Percentiles rank a stretch among this genome's conserved stretches.
These are phyloP conservation scores for Meganola albula DNA, from an alignment of 2,888 invertebrate species.

Conservation along the genomic window DNA sequence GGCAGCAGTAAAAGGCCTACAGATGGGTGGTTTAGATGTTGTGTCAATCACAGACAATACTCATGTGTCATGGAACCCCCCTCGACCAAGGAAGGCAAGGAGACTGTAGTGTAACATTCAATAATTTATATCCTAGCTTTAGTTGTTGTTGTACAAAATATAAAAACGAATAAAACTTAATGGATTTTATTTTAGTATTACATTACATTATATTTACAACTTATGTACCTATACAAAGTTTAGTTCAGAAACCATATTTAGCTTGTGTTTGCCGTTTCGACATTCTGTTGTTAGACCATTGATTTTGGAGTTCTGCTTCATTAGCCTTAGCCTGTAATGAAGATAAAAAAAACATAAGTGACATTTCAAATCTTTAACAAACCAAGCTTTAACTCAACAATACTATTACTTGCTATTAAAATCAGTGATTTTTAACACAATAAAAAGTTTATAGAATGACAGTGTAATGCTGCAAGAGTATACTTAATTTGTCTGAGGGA, in stretches of 20 bases:
- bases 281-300: slow-evolving; percentile 93
- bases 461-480: no score
- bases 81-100: slow-evolving; percentile 89
- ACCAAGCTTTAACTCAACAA: no score
- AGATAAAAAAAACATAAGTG: no score
- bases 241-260: slow-evolving; percentile 93
- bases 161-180: slow-evolving; percentile 20
- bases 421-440: no score
- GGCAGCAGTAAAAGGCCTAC: slow-evolving; percentile 95
- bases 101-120: slow-evolving; percentile 81
- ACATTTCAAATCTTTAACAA: no score
- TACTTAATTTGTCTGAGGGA: no score
- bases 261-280: slow-evolving; percentile 93
- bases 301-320: slow-evolving; percentile 94
- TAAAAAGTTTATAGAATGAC: no score
- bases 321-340: slow-evolving; percentile 93
- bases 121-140: slow-evolving; percentile 17
- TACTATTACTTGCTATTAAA: no score
- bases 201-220: slow-evolving; percentile 13
- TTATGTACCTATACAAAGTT: slow-evolving; percentile 1
- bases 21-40: slow-evolving; percentile 93
- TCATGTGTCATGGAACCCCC: slow-evolving; percentile 88
- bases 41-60: slow-evolving; percentile 96
- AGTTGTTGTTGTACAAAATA: slow-evolving; percentile 17
- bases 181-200: slow-evolving; percentile 15